A percentile compares a stretch with the other conserved stretches of the same genome.
These are phyloP conservation scores for Hylyphantes graminicola DNA, from an alignment of 1,140 invertebrate species.

Conservation along the genomic window DNA sequence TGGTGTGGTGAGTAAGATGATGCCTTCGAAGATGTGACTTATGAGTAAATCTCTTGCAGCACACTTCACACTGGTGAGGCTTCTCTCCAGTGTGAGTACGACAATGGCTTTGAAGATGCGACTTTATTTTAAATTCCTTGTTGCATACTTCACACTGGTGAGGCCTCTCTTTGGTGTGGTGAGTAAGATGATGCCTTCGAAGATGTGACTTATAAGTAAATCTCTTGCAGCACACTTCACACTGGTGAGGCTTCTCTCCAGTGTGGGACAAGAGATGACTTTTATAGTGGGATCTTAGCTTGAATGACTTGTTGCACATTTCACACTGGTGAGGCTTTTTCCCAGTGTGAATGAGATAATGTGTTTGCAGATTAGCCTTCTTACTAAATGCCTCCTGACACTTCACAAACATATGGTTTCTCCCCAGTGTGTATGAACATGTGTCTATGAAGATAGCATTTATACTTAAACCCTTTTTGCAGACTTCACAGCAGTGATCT, in stretches of 20 bases:
- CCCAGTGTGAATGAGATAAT: too few species aligned
- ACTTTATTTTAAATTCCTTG: background rate
- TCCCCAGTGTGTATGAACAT: too few species aligned
- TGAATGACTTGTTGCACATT: constrained; percentile 3
- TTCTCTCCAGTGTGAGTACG: background rate
- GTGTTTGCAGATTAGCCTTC: too few species aligned
- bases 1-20: constrained; percentile 31
- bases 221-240: background rate
- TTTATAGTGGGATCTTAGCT: constrained; percentile 84
- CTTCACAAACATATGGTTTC: too few species aligned
- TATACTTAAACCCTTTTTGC: too few species aligned
- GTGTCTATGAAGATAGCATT: too few species aligned
- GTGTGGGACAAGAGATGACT: constrained; percentile 87
- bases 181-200: background rate
- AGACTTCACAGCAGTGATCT: too few species aligned
- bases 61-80: background rate
- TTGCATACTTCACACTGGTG: background rate
- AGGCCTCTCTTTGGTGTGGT: background rate
- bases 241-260: constrained; percentile 16
- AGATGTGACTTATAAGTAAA: background rate
- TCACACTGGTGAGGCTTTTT: too few species aligned
- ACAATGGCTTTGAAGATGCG: too few species aligned
- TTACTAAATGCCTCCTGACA: too few species aligned
- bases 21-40: background rate
- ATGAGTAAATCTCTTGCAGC: background rate